phyloP scores from a whole-genome alignment of 2,888 invertebrate species.

The Microdon myrmicae region DNA sequence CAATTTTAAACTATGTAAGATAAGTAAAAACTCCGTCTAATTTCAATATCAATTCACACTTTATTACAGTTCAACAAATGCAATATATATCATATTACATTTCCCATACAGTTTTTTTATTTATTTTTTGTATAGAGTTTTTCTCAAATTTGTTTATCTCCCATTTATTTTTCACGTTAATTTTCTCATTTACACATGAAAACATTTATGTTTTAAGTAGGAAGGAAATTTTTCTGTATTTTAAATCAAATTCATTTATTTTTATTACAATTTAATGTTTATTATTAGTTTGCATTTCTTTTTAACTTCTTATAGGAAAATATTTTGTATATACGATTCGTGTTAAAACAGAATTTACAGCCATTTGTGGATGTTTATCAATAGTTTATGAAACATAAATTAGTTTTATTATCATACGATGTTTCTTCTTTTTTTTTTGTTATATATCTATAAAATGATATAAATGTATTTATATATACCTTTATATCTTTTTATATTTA shows the following conservation, averaged over 20 bases:
- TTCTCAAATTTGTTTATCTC: no score
- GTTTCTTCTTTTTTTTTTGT: conserved; percentile 18
- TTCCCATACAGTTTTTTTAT: conserved; percentile 31
- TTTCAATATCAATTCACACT: conserved; percentile 51
- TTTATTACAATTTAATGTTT: no score
- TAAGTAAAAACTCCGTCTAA: no score
- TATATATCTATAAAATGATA: no score
- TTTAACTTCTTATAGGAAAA: conserved; percentile 39
- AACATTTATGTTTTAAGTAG: conserved; percentile 18
- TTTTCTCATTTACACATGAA: conserved; percentile 31
- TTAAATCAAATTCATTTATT: conserved; percentile 8
- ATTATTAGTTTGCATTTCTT: no score
- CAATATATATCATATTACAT: conserved; percentile 38
- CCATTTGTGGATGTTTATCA: conserved; percentile 43
- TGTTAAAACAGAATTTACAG: conserved; percentile 45
- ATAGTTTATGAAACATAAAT: conserved; percentile 40
- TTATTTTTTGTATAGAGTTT: no score
- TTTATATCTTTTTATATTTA: no score
- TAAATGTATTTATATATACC: no score
- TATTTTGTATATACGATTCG: conserved; percentile 37
- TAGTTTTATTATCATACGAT: conserved; percentile 27
- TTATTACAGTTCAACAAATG: conserved; percentile 52
- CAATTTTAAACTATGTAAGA: no score
- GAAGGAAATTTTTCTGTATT: conserved; percentile 33
- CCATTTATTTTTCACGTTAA: conserved; percentile 8